Percentiles rank a stretch among this genome's conserved stretches.
phyloP scores from a whole-genome alignment of 2,888 invertebrate genomes.

The Cabera pusaria region DNA sequence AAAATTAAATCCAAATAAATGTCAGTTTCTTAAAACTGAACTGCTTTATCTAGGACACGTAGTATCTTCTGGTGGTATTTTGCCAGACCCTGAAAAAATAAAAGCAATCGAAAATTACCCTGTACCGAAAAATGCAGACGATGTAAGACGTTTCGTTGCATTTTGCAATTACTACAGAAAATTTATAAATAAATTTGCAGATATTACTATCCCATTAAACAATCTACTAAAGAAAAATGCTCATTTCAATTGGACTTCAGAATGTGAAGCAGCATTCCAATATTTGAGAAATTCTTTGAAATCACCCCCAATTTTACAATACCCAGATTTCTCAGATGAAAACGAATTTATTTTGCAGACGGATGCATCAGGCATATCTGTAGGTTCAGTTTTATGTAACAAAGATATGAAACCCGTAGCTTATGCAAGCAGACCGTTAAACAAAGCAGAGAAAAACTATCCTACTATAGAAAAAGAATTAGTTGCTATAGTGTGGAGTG shows the following conservation, averaged over 20 bases:
- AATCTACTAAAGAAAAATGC: constrained; percentile 33
- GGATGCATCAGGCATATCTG: no score
- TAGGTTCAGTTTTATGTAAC: no score
- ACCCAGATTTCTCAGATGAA: no score
- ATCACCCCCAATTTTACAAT: no score
- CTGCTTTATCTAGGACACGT: constrained; percentile 33
- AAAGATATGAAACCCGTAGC: no score
- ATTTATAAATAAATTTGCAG: constrained; percentile 40
- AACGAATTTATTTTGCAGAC: no score
- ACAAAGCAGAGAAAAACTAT: no score
- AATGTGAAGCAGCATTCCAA: constrained; percentile 18
- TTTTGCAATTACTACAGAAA: constrained; percentile 40
- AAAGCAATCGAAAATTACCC: constrained; percentile 29
- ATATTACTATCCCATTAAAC: constrained; percentile 33
- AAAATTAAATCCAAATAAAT: constrained; percentile 37
- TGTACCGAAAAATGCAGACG: constrained; percentile 20
- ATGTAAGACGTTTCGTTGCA: constrained; percentile 29
- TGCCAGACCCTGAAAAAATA: constrained; percentile 28
- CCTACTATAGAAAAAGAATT: no score
- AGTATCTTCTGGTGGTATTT: constrained; percentile 21
- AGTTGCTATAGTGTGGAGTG: no score
- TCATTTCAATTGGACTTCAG: constrained; percentile 18
- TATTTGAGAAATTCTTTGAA: constrained; percentile 16
- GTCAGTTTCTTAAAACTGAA: constrained; percentile 33
- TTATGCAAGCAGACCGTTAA: no score